Conservation (phyloP, 2,888 invertebrate genomes). For the Temnothorax unifasciatus region DNA sequence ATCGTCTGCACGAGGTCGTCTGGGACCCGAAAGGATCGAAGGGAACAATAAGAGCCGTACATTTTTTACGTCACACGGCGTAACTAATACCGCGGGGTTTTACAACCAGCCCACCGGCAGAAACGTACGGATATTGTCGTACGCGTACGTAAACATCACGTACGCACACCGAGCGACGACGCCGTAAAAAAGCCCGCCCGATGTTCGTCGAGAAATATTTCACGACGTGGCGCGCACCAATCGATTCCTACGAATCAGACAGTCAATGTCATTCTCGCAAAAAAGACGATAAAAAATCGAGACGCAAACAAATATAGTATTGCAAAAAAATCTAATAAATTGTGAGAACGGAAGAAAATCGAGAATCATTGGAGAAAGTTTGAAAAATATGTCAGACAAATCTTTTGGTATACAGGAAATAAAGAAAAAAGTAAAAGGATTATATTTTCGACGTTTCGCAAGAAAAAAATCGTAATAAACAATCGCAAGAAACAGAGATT, state of each 20-base stretch:
- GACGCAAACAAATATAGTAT: background rate
- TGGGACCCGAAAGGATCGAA: conserved; percentile 23
- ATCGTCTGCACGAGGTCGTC: conserved; percentile 47
- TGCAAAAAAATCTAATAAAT: background rate
- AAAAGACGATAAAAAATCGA: background rate
- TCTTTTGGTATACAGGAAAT: background rate
- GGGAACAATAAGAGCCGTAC: conserved; percentile 69
- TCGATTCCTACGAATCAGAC: conserved; percentile 19
- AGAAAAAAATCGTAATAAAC: conserved; percentile 1
- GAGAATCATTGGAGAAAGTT: background rate
- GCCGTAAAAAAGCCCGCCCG: conserved; percentile 72
- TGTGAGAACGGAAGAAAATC: background rate
- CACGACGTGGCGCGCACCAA: conserved; percentile 69
- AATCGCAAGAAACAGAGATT: background rate
- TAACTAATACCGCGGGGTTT: conserved; percentile 80
- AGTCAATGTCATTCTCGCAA: background rate
- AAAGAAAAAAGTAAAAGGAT: background rate
- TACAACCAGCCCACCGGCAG: conserved; percentile 59
- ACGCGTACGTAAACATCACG: conserved; percentile 46
- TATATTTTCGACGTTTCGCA: background rate
- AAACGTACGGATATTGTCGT: conserved; percentile 44
- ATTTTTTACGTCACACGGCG: conserved; percentile 79
- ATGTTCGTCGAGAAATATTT: conserved; percentile 81
- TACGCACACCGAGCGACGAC: conserved; percentile 47
- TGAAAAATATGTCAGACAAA: background rate